Conservation (phyloP, 2,888 invertebrate genomes). For the Drosophila dives region DNA sequence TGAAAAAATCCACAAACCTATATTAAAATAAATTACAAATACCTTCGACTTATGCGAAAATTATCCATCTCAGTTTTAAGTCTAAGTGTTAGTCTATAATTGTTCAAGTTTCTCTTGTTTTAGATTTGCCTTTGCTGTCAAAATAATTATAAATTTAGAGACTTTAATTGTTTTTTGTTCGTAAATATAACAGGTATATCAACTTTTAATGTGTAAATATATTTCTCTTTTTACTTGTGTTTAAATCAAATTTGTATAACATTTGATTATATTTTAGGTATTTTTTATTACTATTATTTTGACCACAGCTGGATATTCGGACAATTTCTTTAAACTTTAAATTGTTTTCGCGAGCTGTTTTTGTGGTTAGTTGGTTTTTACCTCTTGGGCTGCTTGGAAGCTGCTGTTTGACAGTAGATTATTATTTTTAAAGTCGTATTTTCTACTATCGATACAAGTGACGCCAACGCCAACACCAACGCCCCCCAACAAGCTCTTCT, state of each 20-base stretch:
- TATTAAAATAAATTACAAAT: slow-evolving; percentile 1
- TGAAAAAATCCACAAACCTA: slow-evolving; percentile 45
- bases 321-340: background rate
- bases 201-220: background rate
- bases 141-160: background rate
- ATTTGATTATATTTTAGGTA: background rate
- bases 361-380: slow-evolving; percentile 40
- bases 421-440: slow-evolving; percentile 78
- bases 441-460: slow-evolving; percentile 74
- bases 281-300: background rate
- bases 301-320: background rate
- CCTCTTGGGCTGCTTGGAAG: slow-evolving; percentile 77
- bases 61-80: background rate
- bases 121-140: background rate
- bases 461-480: slow-evolving; percentile 39
- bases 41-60: slow-evolving; percentile 2
- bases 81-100: background rate
- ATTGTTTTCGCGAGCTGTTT: background rate
- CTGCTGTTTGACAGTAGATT: slow-evolving; percentile 72
- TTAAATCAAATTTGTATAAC: background rate
- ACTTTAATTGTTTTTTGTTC: background rate
- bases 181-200: background rate
- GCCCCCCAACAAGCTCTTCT: slow-evolving; percentile 52
- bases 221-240: background rate
- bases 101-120: background rate